phyloP scores from a whole-genome alignment of 2,797 vertebrate genomes.

The Micrastur ruficollis region DNA sequence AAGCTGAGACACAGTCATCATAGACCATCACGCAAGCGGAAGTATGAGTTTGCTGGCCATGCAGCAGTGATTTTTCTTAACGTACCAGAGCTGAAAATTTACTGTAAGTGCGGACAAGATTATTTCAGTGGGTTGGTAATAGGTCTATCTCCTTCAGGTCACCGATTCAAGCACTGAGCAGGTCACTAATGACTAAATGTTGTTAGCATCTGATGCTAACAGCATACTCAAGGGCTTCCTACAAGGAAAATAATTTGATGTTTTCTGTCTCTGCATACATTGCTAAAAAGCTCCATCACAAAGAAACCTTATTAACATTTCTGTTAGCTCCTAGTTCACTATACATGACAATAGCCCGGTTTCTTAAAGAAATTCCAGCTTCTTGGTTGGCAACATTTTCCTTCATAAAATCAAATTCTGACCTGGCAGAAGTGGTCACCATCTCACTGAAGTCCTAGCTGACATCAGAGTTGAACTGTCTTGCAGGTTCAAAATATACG shows the following conservation, averaged over 20 bases:
- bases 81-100: background rate
- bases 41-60: background rate
- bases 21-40: background rate
- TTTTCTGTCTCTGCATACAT: background rate
- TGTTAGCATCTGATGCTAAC: background rate
- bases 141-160: background rate
- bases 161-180: background rate
- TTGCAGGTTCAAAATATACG: background rate
- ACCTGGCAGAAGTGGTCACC: background rate
- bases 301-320: background rate
- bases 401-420: background rate
- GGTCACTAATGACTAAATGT: constrained; percentile 34
- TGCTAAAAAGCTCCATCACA: background rate
- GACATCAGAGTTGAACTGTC: background rate
- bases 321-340: background rate
- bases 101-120: background rate
- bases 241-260: background rate
- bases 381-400: background rate
- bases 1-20: background rate
- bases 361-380: background rate
- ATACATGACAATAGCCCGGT: background rate
- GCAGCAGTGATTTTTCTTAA: background rate
- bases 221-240: background rate
- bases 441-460: background rate
- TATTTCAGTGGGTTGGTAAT: background rate